Conservation (phyloP, 2,797 vertebrate genomes). For the Pseudomugil tenellus region DNA sequence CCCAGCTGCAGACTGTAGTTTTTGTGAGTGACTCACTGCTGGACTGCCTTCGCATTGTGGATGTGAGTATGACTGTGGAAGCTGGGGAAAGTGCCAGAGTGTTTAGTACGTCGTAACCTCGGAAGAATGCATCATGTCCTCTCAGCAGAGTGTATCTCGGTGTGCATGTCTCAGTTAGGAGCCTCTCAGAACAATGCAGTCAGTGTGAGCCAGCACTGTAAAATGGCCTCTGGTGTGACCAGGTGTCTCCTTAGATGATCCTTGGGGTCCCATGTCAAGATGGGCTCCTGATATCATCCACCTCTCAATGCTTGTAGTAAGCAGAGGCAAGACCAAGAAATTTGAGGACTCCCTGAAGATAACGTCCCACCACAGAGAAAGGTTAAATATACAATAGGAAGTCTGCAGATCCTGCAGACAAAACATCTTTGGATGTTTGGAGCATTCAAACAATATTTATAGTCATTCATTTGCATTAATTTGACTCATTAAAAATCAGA, state of each 20-base stretch:
- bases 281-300: slow-evolving; percentile 41
- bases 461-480: not conserved
- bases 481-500: slow-evolving; percentile 8
- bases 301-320: slow-evolving; percentile 39
- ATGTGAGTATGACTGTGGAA: slow-evolving; percentile 50
- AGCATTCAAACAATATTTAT: not conserved
- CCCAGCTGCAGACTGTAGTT: slow-evolving; percentile 58
- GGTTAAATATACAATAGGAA: slow-evolving; percentile 9
- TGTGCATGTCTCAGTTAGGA: slow-evolving; percentile 51
- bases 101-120: slow-evolving; percentile 56
- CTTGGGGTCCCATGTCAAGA: slow-evolving; percentile 53
- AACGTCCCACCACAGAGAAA: slow-evolving; percentile 12
- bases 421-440: slow-evolving; percentile 3
- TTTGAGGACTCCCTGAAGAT: slow-evolving; percentile 39
- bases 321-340: slow-evolving; percentile 19
- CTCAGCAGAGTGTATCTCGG: slow-evolving; percentile 38
- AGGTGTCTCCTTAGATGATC: slow-evolving; percentile 70
- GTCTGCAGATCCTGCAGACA: slow-evolving; percentile 3
- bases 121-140: slow-evolving; percentile 57
- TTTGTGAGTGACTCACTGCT: slow-evolving; percentile 57
- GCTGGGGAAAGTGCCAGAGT: slow-evolving; percentile 34
- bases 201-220: slow-evolving; percentile 53
- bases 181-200: slow-evolving; percentile 59
- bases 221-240: slow-evolving; percentile 55
- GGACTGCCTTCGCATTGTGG: slow-evolving; percentile 47